A percentile compares a stretch with the other conserved stretches of the same genome.
Evolutionary conservation across 2,113 vertebrate species (phyloP).

Genomic region (Otis tarda): DNA sequence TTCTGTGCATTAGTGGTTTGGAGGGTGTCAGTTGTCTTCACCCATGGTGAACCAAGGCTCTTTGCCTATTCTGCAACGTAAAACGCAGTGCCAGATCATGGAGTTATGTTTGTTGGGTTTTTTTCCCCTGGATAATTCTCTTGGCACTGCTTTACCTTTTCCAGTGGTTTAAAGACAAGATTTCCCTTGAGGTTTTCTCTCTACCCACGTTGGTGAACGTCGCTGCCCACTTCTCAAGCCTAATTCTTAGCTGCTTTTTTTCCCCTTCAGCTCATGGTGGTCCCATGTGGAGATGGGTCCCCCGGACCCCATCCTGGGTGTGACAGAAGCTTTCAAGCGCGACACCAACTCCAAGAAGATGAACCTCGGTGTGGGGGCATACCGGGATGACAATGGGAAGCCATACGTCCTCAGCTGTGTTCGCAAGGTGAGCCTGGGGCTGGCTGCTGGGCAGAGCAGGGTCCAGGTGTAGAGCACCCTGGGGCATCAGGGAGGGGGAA

Average conservation of each 20-base stretch:
- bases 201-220: accelerated
- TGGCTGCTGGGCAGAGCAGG: neutral
- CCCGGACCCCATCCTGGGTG: constrained; percentile 93
- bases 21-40: neutral
- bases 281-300: constrained; percentile 93
- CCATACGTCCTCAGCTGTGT: constrained; percentile 89
- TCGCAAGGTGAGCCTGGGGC: constrained; percentile 83
- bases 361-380: constrained; percentile 95
- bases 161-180: neutral
- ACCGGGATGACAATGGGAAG: constrained; percentile 92
- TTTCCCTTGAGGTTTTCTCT: neutral
- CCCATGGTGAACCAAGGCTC: neutral
- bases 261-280: constrained; percentile 89
- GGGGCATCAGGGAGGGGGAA: neutral
- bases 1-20: neutral
- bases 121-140: neutral
- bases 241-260: neutral
- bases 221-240: neutral
- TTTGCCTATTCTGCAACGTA: neutral
- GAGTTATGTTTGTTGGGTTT: too few relatives aligned
- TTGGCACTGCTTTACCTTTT: neutral
- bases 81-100: neutral
- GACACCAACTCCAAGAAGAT: constrained; percentile 94
- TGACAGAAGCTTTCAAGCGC: constrained; percentile 91
- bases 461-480: too few relatives aligned